A percentile compares a stretch with the other conserved stretches of the same genome.
These are phyloP conservation scores for Drosophila varians DNA, from an alignment of 1,140 invertebrate genomes.

Conservation along the genomic window DNA sequence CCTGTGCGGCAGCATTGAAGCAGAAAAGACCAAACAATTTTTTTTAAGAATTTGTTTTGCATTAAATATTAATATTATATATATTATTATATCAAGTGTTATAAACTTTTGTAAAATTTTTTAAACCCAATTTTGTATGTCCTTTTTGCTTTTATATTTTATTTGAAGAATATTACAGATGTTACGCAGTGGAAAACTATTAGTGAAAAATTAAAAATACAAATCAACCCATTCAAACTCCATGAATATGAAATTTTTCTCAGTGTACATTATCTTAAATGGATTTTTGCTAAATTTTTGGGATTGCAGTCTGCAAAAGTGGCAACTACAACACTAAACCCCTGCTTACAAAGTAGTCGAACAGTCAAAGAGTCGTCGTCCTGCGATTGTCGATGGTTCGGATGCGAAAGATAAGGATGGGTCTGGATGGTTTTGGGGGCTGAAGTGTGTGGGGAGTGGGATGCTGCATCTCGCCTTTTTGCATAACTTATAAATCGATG, in stretches of 20 bases:
- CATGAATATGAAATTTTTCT: background rate
- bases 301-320: slow-evolving; percentile 65
- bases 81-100: too few species aligned
- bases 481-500: slow-evolving; percentile 81
- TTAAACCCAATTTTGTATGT: too few species aligned
- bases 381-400: slow-evolving; percentile 19
- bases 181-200: too few species aligned
- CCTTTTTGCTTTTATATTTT: too few species aligned
- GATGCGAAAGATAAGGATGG: slow-evolving; percentile 15
- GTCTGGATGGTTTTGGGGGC: background rate
- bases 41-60: too few species aligned
- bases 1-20: background rate
- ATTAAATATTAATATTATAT: too few species aligned
- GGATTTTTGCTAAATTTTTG: slow-evolving; percentile 54
- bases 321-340: slow-evolving; percentile 61
- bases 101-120: too few species aligned
- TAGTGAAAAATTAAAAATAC: too few species aligned
- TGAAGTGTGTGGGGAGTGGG: background rate
- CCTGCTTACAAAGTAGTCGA: slow-evolving; percentile 73
- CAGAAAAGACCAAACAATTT: too few species aligned
- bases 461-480: slow-evolving; percentile 47
- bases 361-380: slow-evolving; percentile 41
- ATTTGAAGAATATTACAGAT: too few species aligned
- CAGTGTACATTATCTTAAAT: slow-evolving; percentile 13
- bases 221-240: too few species aligned